Conservation (phyloP, 2,888 invertebrate genomes). For the Dendrolimus pini region DNA sequence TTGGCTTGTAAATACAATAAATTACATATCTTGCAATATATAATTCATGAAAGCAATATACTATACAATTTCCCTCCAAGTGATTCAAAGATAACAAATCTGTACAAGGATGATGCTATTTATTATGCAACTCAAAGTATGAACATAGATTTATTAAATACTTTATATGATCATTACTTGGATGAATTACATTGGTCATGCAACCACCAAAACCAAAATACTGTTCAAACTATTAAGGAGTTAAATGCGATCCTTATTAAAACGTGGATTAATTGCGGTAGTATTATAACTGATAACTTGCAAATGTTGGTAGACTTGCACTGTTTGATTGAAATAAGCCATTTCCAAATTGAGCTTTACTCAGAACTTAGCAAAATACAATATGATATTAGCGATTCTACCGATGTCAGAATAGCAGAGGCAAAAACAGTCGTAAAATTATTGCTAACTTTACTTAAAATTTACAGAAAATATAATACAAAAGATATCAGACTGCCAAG, state of each 20-base stretch:
- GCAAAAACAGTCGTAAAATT: not conserved
- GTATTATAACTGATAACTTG: not conserved
- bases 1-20: not conserved
- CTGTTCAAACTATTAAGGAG: not conserved
- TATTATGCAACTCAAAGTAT: not conserved
- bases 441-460: not conserved
- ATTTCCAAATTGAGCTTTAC: not conserved
- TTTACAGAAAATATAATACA: not conserved
- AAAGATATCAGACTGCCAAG: not conserved
- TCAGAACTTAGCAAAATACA: not conserved
- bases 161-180: not conserved
- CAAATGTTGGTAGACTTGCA: not conserved
- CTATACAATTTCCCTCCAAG: not conserved
- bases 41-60: not conserved
- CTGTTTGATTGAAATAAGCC: not conserved
- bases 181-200: not conserved
- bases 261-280: not conserved
- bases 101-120: not conserved
- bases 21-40: not conserved
- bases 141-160: not conserved
- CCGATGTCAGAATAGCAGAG: not conserved
- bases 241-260: not conserved
- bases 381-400: not conserved
- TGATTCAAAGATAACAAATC: not conserved
- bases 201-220: not conserved